Evolutionary conservation across 2,888 invertebrate species (phyloP).

Genomic region (Agriopis marginaria): DNA sequence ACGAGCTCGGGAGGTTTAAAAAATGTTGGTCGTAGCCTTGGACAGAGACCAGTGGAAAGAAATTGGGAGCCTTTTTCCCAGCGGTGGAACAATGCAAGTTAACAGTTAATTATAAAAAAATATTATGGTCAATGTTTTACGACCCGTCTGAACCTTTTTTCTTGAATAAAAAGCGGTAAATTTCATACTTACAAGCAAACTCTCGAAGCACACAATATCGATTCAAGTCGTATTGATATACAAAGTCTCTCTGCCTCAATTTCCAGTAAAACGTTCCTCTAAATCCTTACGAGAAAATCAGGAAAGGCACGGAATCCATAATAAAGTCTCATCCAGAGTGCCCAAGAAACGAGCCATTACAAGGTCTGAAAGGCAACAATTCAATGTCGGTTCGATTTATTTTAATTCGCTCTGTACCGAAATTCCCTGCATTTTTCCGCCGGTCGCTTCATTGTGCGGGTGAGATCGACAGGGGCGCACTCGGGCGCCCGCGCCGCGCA

Average conservation of each 20-base stretch:
- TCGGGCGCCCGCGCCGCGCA: constrained; percentile 34
- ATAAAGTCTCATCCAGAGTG: constrained; percentile 37
- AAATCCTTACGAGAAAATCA: constrained; percentile 27
- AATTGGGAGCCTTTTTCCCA: too few relatives aligned
- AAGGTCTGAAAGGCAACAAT: constrained; percentile 56
- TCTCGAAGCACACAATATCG: background rate
- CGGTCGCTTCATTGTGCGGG: constrained; percentile 56
- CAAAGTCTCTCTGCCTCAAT: constrained; percentile 9
- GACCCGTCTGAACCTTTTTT: too few relatives aligned
- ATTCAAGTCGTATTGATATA: constrained; percentile 3
- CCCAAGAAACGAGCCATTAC: constrained; percentile 46
- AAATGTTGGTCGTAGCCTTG: too few relatives aligned
- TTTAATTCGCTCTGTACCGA: constrained; percentile 59
- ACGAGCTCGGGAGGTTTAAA: too few relatives aligned
- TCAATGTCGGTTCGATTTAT: constrained; percentile 65
- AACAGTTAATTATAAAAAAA: too few relatives aligned
- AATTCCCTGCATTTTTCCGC: constrained; percentile 55
- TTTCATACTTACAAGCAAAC: too few relatives aligned
- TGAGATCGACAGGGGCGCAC: constrained; percentile 44
- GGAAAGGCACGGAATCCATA: constrained; percentile 35
- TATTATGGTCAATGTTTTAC: too few relatives aligned
- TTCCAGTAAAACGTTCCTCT: constrained; percentile 16
- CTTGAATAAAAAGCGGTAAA: too few relatives aligned
- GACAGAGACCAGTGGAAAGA: too few relatives aligned
- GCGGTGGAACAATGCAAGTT: too few relatives aligned